Evolutionary conservation across 2,888 invertebrate genomes (phyloP), one percentile per base, ranked within the genome.

Genomic region (Sclerodermus sp.): DNA sequence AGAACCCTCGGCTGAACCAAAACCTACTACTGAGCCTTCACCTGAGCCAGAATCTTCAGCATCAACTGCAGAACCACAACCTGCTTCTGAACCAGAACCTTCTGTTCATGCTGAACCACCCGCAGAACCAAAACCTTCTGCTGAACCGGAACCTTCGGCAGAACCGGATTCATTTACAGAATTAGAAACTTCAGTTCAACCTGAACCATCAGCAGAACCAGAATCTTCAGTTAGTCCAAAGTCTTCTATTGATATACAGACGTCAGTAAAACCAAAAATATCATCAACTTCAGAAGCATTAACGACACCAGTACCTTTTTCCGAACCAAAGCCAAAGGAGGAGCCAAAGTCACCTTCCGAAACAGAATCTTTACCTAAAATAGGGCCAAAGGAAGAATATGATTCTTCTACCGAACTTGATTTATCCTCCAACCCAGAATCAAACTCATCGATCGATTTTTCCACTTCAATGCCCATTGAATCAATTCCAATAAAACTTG

Each of bases 21-120:
- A 70, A 56, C 66, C 70, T 1, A 53, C 53, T 51, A 39, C 42
- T 47, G 30, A 39, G 30, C 32, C 45, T 39, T 42, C 50, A 16
- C 15, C 3, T 15, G 30, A 66, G 58, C 56, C 73, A 50, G 51
- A 68, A 54, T 68, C 14, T 65, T 61, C n/a, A n/a, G n/a, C 16
- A 42, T 54, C 73, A 1, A 62, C 65, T 60, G 68, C 74, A 1
- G 67, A 70, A 16, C 49, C 70, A 54, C 73, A 64, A 3, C n/a
- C n/a, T n/a, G n/a, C n/a, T 16, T 37, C 4, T 3, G 34, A 45
- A 14, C 58, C 60, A 52, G 38, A 47, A 30, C 23, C 23, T 23
- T 3, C 8, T 23, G 23, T 23, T 23, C 4, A 23, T 23, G 37
- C 50, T 34, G 10, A 52, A 18, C 30, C 45, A 1, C 16, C 60